These are phyloP conservation scores for Drosophila macrospina DNA, from an alignment of 2,888 invertebrate genomes.

Conservation along the genomic window DNA sequence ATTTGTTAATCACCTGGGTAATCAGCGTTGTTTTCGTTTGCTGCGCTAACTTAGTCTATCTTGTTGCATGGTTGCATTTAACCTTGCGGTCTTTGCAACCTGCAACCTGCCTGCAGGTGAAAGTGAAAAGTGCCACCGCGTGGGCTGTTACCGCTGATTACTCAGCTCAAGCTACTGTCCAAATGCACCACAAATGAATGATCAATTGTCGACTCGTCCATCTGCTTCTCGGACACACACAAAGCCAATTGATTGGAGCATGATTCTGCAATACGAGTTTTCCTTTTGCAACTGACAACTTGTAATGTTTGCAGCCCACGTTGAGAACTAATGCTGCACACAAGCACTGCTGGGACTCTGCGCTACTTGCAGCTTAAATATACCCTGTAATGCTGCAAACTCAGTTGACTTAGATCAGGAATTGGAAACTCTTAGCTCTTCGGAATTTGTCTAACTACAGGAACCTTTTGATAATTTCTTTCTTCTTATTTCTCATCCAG, in stretches of 20 bases:
- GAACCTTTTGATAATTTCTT: background rate
- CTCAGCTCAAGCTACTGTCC: constrained; percentile 14
- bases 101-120: constrained; percentile 22
- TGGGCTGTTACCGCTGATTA: constrained; percentile 16
- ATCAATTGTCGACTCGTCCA: constrained; percentile 7
- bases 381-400: background rate
- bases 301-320: constrained; percentile 14
- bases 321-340: background rate
- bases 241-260: constrained; percentile 2
- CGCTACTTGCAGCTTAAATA: background rate
- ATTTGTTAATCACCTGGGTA: constrained; percentile 62
- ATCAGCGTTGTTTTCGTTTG: constrained; percentile 45
- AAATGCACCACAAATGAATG: constrained; percentile 9
- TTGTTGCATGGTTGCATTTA: constrained; percentile 31
- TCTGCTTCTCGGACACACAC: constrained; percentile 5
- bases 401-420: background rate
- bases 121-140: constrained; percentile 33
- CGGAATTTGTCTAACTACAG: background rate
- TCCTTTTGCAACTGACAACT: background rate
- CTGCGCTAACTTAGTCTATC: constrained; percentile 6
- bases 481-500: background rate
- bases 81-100: constrained; percentile 25
- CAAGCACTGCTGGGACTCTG: background rate
- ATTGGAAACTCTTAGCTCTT: background rate
- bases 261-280: background rate